Evolutionary conservation across 2,797 vertebrate species (phyloP).

Genomic region (Sebastes taczanowskii): DNA sequence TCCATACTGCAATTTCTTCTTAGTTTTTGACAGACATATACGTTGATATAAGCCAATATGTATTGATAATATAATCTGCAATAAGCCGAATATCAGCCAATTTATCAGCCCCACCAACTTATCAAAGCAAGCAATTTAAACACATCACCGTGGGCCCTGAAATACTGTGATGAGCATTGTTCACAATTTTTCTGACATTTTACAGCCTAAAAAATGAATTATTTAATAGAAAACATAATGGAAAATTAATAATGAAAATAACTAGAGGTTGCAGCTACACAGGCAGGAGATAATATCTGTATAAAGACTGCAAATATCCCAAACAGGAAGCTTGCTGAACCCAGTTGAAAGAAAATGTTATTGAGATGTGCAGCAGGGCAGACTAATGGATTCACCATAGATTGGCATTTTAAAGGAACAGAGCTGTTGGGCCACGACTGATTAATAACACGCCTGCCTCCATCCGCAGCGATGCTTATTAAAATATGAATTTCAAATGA

Average conservation of each 20-base stretch:
- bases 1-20: neutral
- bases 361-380: constrained; percentile 55
- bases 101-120: neutral
- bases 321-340: constrained; percentile 33
- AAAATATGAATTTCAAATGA: constrained; percentile 84
- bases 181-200: neutral
- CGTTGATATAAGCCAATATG: neutral
- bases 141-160: neutral
- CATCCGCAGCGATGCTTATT: constrained; percentile 77
- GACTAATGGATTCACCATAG: constrained; percentile 85
- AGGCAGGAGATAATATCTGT: neutral
- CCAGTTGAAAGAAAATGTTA: constrained; percentile 42
- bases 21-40: neutral
- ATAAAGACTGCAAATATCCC: constrained; percentile 27
- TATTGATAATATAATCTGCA: neutral
- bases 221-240: neutral
- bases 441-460: constrained; percentile 81
- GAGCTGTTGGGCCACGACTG: constrained; percentile 74
- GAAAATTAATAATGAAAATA: constrained; percentile 4
- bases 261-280: neutral
- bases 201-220: neutral
- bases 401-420: constrained; percentile 80
- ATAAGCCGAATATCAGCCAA: neutral
- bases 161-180: neutral
- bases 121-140: neutral